Conservation (phyloP, 2,113 vertebrate genomes). For the Nanorana parkeri region DNA sequence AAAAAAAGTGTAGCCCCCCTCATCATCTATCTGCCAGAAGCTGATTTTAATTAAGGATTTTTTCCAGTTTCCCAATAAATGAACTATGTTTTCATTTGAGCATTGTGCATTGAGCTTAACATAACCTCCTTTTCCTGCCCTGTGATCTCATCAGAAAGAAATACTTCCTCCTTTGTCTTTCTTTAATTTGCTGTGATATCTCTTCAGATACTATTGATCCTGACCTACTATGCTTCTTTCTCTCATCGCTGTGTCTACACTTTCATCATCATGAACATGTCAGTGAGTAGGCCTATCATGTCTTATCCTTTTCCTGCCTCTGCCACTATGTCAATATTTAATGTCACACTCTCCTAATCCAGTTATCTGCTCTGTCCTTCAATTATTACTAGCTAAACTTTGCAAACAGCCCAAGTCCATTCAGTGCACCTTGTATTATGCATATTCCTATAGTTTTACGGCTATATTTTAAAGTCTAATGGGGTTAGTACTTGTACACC, state of each 20-base stretch:
- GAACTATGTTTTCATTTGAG: slow-evolving; percentile 1
- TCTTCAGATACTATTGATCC: slow-evolving; percentile 49
- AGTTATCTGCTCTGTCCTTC: slow-evolving; percentile 31
- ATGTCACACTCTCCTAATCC: slow-evolving; percentile 43
- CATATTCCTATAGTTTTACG: no score
- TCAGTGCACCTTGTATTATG: no score
- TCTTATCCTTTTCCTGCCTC: slow-evolving; percentile 24
- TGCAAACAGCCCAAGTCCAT: no score
- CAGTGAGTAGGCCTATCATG: slow-evolving; percentile 37
- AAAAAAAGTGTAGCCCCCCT: neutral
- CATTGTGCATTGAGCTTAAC: slow-evolving; percentile 9
- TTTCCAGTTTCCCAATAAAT: slow-evolving; percentile 9
- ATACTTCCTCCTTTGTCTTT: slow-evolving; percentile 40
- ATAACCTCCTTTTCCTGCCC: slow-evolving; percentile 24
- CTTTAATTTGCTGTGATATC: slow-evolving; percentile 47
- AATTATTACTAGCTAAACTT: slow-evolving; percentile 14
- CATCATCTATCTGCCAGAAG: neutral
- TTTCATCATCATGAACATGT: slow-evolving; percentile 40
- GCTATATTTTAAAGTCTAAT: no score
- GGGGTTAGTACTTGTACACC: no score
- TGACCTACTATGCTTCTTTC: slow-evolving; percentile 29
- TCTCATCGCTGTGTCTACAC: slow-evolving; percentile 15
- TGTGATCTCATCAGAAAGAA: slow-evolving; percentile 35
- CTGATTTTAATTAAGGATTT: slow-evolving; percentile 12
- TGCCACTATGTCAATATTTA: slow-evolving; percentile 46